A percentile compares a stretch with the other conserved stretches of the same genome.
Evolutionary conservation across 2,888 invertebrate species (phyloP).

Genomic region (Orthonychiurus folsomi): DNA sequence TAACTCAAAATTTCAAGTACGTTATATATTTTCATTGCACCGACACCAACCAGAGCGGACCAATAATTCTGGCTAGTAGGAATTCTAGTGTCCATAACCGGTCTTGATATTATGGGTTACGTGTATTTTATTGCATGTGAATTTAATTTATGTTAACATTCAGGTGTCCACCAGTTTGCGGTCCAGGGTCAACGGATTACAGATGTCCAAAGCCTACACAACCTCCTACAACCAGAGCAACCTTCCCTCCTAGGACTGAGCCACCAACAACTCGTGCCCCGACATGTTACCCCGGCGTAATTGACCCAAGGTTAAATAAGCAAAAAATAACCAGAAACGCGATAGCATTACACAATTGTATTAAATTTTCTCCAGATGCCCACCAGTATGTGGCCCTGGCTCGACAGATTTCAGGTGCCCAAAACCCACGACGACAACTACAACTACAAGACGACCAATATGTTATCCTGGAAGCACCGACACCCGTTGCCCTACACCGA

Average conservation of each 20-base stretch:
- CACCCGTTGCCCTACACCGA: constrained; percentile 40
- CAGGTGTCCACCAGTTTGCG: constrained; percentile 24
- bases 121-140: no score
- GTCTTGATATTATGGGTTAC: no score
- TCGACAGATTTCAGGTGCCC: constrained; percentile 40
- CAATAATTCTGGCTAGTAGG: no score
- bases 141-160: no score
- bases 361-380: constrained; percentile 36
- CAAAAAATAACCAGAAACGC: no score
- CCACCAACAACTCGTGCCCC: constrained; percentile 31
- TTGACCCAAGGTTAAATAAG: constrained; percentile 20
- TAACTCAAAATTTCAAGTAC: no score
- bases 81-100: no score
- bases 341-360: no score
- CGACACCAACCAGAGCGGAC: no score
- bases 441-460: constrained; percentile 8
- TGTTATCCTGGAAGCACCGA: constrained; percentile 23
- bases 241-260: constrained; percentile 4
- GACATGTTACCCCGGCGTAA: constrained; percentile 40
- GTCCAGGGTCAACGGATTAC: constrained; percentile 21
- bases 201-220: constrained; percentile 16
- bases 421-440: no score
- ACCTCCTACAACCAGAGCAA: constrained; percentile 4
- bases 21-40: no score
- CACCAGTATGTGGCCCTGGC: constrained; percentile 40